Evolutionary conservation across 2,797 vertebrate species (phyloP).

Genomic region (Chrysocyon brachyurus): DNA sequence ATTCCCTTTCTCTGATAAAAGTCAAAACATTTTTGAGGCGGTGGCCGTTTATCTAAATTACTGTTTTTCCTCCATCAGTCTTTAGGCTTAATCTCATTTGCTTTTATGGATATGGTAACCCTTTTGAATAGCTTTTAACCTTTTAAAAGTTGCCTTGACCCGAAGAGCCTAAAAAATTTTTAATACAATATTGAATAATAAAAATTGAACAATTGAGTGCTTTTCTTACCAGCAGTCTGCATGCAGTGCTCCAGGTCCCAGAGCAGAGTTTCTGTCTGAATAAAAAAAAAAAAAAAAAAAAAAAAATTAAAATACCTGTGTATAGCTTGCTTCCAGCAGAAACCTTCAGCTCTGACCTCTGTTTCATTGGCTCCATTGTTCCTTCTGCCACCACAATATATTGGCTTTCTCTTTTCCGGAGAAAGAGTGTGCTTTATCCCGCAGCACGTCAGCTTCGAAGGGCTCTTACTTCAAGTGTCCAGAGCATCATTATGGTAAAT

Average conservation of each 20-base stretch:
- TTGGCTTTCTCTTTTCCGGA: conserved; percentile 88
- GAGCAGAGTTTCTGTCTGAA: conserved; percentile 84
- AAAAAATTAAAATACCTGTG: conserved; percentile 85
- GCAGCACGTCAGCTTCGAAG: conserved; percentile 88
- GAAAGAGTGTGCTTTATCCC: conserved; percentile 89
- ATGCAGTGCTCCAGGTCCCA: conserved; percentile 66
- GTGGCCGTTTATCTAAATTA: conserved; percentile 91
- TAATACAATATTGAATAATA: conserved; percentile 88
- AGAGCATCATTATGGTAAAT: conserved; percentile 90
- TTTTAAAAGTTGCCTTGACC: conserved; percentile 92
- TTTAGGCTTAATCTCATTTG: conserved; percentile 93
- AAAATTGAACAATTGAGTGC: conserved; percentile 85
- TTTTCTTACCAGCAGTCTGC: conserved; percentile 77
- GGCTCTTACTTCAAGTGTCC: conserved; percentile 92
- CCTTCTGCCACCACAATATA: conserved; percentile 83
- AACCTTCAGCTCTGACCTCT: conserved; percentile 91
- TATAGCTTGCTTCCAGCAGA: conserved; percentile 83
- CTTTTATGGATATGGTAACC: conserved; percentile 91
- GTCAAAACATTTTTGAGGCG: conserved; percentile 87
- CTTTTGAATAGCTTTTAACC: conserved; percentile 94
- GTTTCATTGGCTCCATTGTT: conserved; percentile 88
- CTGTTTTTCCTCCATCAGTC: conserved; percentile 90
- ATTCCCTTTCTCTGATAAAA: conserved; percentile 83
- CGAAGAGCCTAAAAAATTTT: conserved; percentile 87
- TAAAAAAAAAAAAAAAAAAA: conserved; percentile 52